Conservation (phyloP, 2,888 invertebrate genomes). For the Apomyelois bistriatella region DNA sequence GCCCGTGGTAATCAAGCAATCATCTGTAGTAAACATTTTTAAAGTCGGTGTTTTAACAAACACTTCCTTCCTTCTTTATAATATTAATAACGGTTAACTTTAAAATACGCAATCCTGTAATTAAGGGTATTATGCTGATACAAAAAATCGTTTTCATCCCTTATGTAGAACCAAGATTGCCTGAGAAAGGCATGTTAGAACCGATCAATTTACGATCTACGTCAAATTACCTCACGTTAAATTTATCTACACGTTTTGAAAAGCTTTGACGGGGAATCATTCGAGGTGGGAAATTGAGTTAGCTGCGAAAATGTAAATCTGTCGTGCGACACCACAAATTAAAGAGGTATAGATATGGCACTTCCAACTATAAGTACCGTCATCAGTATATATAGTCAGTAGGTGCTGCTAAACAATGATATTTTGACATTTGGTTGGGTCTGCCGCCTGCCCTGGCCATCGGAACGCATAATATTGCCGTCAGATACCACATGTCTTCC, state of each 20-base stretch:
- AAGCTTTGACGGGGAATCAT: conserved; percentile 10
- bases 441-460: too few relatives aligned
- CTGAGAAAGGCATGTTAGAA: not conserved
- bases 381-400: not conserved
- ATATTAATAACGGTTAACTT: too few relatives aligned
- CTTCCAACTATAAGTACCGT: not conserved
- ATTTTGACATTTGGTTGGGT: too few relatives aligned
- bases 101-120: too few relatives aligned
- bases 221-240: conserved; percentile 5
- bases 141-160: not conserved
- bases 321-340: not conserved
- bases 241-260: conserved; percentile 7
- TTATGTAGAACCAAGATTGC: not conserved
- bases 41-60: too few relatives aligned
- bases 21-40: too few relatives aligned
- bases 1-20: too few relatives aligned
- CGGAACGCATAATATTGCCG: too few relatives aligned
- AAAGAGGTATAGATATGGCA: not conserved
- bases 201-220: conserved; percentile 12
- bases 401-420: too few relatives aligned
- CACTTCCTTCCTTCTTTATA: too few relatives aligned
- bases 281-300: conserved; percentile 14
- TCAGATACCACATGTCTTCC: too few relatives aligned
- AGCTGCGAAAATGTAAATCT: conserved; percentile 17
- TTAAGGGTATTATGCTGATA: too few relatives aligned